phyloP scores from a whole-genome alignment of 2,113 vertebrate species.

The Zapornia atra region DNA sequence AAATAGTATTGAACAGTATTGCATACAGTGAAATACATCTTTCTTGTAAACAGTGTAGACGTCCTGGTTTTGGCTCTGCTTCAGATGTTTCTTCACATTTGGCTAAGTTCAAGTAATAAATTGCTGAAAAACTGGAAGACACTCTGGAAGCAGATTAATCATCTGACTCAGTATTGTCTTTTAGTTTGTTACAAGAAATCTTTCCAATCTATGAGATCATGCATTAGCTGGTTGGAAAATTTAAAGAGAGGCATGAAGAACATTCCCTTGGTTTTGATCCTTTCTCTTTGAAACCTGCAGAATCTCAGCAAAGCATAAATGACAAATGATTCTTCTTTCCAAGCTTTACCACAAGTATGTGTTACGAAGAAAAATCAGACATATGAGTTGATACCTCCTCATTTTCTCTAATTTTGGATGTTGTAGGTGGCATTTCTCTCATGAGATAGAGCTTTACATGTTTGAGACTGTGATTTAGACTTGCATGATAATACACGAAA shows the following conservation, averaged over 20 bases:
- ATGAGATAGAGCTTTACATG: neutral
- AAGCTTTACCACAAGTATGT: neutral
- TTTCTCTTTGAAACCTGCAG: constrained; percentile 8
- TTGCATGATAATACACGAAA: neutral
- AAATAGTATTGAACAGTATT: constrained; percentile 20
- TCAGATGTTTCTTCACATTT: constrained; percentile 59
- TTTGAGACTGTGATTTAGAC: neutral
- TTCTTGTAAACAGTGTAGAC: neutral
- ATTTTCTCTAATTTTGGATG: neutral
- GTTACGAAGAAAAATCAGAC: neutral
- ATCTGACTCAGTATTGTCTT: constrained; percentile 60
- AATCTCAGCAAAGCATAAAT: neutral
- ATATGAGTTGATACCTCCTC: neutral
- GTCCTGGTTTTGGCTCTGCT: constrained; percentile 35
- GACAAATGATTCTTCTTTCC: neutral
- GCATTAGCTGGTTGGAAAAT: constrained; percentile 50
- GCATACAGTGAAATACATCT: neutral
- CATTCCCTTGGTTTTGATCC: neutral
- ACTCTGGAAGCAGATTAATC: constrained; percentile 57
- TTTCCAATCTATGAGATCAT: constrained; percentile 71
- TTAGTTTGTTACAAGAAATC: constrained; percentile 46
- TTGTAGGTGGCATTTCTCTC: neutral
- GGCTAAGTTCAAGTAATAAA: constrained; percentile 41
- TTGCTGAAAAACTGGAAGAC: constrained; percentile 42
- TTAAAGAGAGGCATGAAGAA: constrained; percentile 14